Evolutionary conservation across 1,140 invertebrate genomes (phyloP), one percentile per base, ranked within the genome.

Genomic region (Leptonema lineaticorne): DNA sequence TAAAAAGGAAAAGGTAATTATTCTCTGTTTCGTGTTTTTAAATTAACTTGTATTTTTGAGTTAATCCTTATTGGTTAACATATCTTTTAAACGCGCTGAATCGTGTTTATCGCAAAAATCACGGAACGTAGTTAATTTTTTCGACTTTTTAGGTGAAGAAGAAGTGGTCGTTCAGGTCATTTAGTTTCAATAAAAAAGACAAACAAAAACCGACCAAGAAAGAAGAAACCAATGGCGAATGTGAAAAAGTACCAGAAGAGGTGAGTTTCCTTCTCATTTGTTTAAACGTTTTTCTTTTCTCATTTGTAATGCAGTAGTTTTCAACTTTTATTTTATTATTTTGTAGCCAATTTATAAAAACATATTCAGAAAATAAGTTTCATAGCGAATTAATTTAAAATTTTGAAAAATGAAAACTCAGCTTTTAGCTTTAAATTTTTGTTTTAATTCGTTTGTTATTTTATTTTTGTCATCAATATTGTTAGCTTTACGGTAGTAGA

Each of bases 121-220:
- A 5, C 27, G 50, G 4, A 26, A 5, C 2, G 2, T 5, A 56
- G 27, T 56, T 3, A 26, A 22, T n/a, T 7, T 28, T 56, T 28
- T 56, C 50, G 1, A 16, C 11, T 73, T 76, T 82, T 76, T 77
- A 86, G 85, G 77, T 83, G 65, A 93, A 92, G 84, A 92, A 92
- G 85, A 92, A 92, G 82, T 92, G 90, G 90, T 92, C 90, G 71
- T 90, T 92, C 81, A 87, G 91, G 75, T 90, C 87, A 74, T 90
- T 93, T 80, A 92, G 90, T 74, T 93, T 93, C 78, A 88, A 88
- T 75, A 90, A 89, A 79, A 92, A 92, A 78, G 91, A 93, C 75
- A 93, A 92, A 82, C 89, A 85, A 70, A 93, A 92, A 79, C 90
- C 90, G 67, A 83, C 85, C 73, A 89, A 89, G 74, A 85, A 86